Base-by-base conservation (phyloP, 2,888 invertebrate species). In the Hanleya hanleyi region DNA sequence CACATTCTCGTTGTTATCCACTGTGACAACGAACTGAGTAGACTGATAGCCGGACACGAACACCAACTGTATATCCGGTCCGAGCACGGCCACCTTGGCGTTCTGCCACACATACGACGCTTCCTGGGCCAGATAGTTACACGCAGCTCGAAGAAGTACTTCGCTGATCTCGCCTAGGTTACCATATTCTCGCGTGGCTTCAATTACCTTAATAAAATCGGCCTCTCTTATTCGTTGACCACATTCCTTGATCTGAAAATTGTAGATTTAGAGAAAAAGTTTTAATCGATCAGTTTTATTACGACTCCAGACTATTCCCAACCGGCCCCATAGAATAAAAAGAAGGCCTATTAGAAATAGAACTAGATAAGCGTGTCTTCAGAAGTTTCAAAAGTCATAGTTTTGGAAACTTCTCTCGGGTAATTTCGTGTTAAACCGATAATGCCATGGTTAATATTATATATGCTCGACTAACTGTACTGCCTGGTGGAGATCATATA, bases 21-120 rank as follows among this genome's bases (percentile, higher is more conserved):
- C 15, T 1, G 32, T 57, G 29, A 57, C 57, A 4, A 57, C 57
- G 4, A 57, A 22, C 32, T 57, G 57, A 57, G 15, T 29, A 1
- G 57, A 57, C 57, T 57, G 57, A 26, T 29, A 57, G 26, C 57
- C 57, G 32, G 57, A 57, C 12, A 57, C 57, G 32, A 57, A 57
- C 3, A 57, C 57, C 15, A 57, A 32, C 29, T 57, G 57, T 22
- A 57, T 15, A 26, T 57, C 57, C 26, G 57, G 32, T 57, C 57
- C 57, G 12, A 57, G 29, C 12, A 57, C 57, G 57, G 57, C 57
- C 2, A 57, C 32, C 29, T 57, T 57, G 57, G 57, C 57, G 57
- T 57, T 57, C 26, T 57, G 22, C 57, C 57, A 57, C 15, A 29
- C 32, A 26, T 57, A 57, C 12, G 18, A 15, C 18, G 57, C 15